phyloP scores from a whole-genome alignment of 2,888 invertebrate species.

The Idaea straminata region DNA sequence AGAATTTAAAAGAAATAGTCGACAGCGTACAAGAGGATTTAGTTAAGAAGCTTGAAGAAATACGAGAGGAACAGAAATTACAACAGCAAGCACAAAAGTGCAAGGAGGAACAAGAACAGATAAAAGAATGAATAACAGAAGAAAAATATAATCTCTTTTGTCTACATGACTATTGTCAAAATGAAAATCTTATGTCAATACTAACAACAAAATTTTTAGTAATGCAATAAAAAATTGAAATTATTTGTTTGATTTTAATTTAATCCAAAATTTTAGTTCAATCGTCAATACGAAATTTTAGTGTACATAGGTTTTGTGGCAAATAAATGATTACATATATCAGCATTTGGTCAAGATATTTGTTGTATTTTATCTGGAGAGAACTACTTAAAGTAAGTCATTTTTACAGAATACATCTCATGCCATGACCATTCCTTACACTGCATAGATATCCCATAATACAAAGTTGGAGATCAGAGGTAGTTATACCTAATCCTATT shows the following conservation, averaged over 20 bases:
- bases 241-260: constrained; percentile 1
- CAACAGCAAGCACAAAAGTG: constrained; percentile 14
- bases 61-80: constrained; percentile 51
- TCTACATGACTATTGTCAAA: not conserved
- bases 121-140: not conserved
- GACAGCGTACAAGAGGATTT: constrained; percentile 72
- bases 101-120: not conserved
- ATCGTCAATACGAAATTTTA: not conserved
- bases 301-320: not conserved
- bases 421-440: too few relatives aligned
- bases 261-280: not conserved
- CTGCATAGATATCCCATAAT: too few relatives aligned
- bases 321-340: constrained; percentile 3
- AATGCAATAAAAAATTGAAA: constrained; percentile 2
- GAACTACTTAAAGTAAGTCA: not conserved
- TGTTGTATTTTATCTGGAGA: constrained; percentile 1
- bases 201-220: not conserved
- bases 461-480: too few relatives aligned
- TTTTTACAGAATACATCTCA: not conserved
- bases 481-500: too few relatives aligned
- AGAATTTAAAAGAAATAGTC: constrained; percentile 71
- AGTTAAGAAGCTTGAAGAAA: constrained; percentile 64
- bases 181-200: not conserved
- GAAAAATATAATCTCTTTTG: not conserved
- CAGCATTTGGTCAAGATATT: constrained; percentile 3